Evolutionary conservation across 1,140 invertebrate genomes (phyloP).

Genomic region (Tribolium castaneum): DNA sequence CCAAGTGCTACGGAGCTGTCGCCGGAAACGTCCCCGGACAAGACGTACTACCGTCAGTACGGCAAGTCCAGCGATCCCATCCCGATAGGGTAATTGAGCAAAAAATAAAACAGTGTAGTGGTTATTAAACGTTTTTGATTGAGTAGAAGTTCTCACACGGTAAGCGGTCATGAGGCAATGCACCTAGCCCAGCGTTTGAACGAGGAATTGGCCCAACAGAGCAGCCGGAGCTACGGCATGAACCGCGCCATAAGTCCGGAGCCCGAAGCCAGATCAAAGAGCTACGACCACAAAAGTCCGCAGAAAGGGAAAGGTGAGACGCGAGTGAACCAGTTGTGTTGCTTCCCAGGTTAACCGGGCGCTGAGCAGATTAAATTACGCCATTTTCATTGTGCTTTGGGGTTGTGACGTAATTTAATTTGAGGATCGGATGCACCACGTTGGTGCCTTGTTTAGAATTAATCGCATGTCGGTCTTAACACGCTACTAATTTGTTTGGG

Average conservation of each 20-base stretch:
- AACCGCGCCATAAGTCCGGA: slow-evolving; percentile 65
- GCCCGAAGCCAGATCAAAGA: slow-evolving; percentile 71
- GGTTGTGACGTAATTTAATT: slow-evolving; percentile 21
- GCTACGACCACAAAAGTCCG: slow-evolving; percentile 67
- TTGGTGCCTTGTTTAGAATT: slow-evolving; percentile 37
- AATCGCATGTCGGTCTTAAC: slow-evolving; percentile 36
- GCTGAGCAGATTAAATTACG: slow-evolving; percentile 13
- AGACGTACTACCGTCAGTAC: slow-evolving; percentile 33
- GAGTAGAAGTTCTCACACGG: slow-evolving; percentile 72
- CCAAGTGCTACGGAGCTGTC: slow-evolving; percentile 29
- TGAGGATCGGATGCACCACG: background rate
- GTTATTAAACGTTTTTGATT: background rate
- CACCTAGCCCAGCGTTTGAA: slow-evolving; percentile 78
- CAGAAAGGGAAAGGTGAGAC: slow-evolving; percentile 68
- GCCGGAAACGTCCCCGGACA: slow-evolving; percentile 28
- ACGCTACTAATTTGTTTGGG: slow-evolving; percentile 54
- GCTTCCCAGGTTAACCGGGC: slow-evolving; percentile 7
- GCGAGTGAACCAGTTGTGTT: background rate
- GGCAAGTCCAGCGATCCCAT: slow-evolving; percentile 73
- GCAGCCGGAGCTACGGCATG: slow-evolving; percentile 61
- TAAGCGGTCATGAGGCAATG: slow-evolving; percentile 81
- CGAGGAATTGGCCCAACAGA: slow-evolving; percentile 73
- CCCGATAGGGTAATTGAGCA: slow-evolving; percentile 70
- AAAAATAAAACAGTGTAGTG: too few species aligned
- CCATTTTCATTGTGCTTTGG: background rate